Percentiles rank a stretch among this genome's conserved stretches.
phyloP scores from a whole-genome alignment of 1,140 invertebrate genomes.

The Cotesia chilonis region DNA sequence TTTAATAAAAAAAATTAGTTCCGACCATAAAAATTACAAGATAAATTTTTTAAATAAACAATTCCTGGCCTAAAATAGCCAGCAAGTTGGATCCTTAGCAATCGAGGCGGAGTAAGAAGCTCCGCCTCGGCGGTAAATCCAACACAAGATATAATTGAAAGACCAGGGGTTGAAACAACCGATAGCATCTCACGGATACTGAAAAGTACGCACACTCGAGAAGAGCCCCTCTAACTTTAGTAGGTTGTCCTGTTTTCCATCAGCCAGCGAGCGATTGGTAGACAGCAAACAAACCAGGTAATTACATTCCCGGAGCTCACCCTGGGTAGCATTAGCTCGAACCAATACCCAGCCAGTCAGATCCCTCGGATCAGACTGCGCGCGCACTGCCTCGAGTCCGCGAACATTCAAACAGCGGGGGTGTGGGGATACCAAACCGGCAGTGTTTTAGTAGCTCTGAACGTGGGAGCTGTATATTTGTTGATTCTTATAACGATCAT shows the following conservation, averaged over 20 bases:
- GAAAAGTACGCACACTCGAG: background rate
- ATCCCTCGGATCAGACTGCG: background rate
- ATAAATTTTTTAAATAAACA: background rate
- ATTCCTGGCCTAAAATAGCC: background rate
- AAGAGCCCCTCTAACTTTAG: background rate
- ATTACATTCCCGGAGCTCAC: constrained; percentile 4
- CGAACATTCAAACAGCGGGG: constrained; percentile 24
- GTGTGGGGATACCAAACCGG: constrained; percentile 35
- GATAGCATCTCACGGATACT: background rate
- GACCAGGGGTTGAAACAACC: background rate
- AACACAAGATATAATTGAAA: background rate
- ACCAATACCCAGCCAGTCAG: constrained; percentile 20
- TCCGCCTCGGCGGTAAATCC: background rate
- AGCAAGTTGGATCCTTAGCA: background rate
- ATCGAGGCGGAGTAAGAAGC: background rate
- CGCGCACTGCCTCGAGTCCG: background rate
- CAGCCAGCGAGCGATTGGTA: background rate
- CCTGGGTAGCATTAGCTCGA: background rate
- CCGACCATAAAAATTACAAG: background rate
- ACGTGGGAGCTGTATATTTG: constrained; percentile 29
- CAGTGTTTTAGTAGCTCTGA: constrained; percentile 35
- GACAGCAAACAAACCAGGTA: constrained; percentile 14
- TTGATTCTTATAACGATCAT: constrained; percentile 14
- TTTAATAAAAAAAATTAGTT: too few relatives aligned
- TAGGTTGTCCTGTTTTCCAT: background rate